Base-by-base conservation (phyloP, 1,140 invertebrate species). In the Chironomus tepperi region DNA sequence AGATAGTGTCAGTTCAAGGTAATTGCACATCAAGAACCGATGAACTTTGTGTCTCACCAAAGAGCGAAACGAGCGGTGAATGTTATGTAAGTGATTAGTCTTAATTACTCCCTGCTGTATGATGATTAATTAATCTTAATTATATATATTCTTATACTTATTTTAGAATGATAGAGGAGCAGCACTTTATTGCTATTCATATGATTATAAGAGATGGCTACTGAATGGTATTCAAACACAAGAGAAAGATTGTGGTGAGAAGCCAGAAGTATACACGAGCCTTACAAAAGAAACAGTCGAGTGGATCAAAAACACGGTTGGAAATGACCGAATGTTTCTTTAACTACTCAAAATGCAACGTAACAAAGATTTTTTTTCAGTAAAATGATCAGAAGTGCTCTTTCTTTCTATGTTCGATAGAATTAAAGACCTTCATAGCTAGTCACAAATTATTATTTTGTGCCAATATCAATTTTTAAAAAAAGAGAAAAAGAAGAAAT, bases 231-330 rank as follows among this genome's bases (percentile, higher is more conserved):
- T 74, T 16, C 43, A 42, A 19, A 57, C 12, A n/a, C 42, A 57
- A 16, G 12, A 64, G 12, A 19, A 16, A 12, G 43, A 43, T 7
- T 74, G 73, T 24, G 43, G 15, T 7, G 21, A 16, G 0, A 34
- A 16, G 12, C n/a, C 73, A 0, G 10, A 15, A 57, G 43, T 74
- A 12, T 74, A n/a, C 24, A 16, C 73, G 7, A 21, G 9, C 9
- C 21, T 74, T 7, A 16, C 73, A 10, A 64, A 34, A 18, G 43
- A 74, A 18, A 74, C 47, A 74, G 16, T 57, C 16, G 21, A 72
- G 6, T 81, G 80, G 80, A 77, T 79, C 12, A 77, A 79, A 73
- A 75, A 78, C 7, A 78, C 77, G 3, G 78, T 80, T 10, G 78
- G 77, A 42, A 72, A 76, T 73, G 74, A 75, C 57, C 76, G 75